Evolutionary conservation across 2,888 invertebrate species (phyloP).

Genomic region (Ornithoptera alexandrae): DNA sequence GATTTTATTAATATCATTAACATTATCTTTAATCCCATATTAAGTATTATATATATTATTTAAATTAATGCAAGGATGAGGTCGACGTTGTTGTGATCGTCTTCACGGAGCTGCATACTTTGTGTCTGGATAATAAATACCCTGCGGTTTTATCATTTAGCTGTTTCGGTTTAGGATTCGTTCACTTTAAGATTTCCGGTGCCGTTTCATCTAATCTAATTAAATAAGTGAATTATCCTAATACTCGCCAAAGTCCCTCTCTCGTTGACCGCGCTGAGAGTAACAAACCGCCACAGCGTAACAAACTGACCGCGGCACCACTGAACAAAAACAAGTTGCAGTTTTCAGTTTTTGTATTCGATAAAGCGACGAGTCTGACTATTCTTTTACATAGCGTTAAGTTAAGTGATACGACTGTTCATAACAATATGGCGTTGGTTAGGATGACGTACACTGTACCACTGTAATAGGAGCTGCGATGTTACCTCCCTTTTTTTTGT

Average conservation of each 20-base stretch:
- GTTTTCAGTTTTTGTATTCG: background rate
- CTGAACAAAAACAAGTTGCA: background rate
- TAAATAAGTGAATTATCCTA: slow-evolving; percentile 21
- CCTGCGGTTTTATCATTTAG: slow-evolving; percentile 12
- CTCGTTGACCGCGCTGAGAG: slow-evolving; percentile 9
- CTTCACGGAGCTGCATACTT: slow-evolving; percentile 7
- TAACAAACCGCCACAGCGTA: background rate
- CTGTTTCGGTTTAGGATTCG: slow-evolving; percentile 16
- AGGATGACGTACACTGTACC: no score
- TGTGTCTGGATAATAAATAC: slow-evolving; percentile 16
- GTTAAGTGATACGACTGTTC: no score
- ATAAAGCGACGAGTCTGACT: no score
- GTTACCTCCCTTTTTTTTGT: no score
- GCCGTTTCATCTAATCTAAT: slow-evolving; percentile 26
- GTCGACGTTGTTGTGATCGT: slow-evolving; percentile 2
- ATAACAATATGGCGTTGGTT: no score
- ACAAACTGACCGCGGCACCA: background rate
- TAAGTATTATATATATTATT: slow-evolving; percentile 22
- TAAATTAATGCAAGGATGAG: slow-evolving; percentile 11
- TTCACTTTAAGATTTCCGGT: slow-evolving; percentile 27
- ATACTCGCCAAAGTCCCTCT: slow-evolving; percentile 21
- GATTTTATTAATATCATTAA: slow-evolving; percentile 31
- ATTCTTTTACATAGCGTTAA: no score
- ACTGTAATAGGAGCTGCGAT: no score
- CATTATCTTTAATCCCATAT: slow-evolving; percentile 29